Evolutionary conservation across 1,140 invertebrate species (phyloP).

Genomic region (Stegodyphus mimosarum): DNA sequence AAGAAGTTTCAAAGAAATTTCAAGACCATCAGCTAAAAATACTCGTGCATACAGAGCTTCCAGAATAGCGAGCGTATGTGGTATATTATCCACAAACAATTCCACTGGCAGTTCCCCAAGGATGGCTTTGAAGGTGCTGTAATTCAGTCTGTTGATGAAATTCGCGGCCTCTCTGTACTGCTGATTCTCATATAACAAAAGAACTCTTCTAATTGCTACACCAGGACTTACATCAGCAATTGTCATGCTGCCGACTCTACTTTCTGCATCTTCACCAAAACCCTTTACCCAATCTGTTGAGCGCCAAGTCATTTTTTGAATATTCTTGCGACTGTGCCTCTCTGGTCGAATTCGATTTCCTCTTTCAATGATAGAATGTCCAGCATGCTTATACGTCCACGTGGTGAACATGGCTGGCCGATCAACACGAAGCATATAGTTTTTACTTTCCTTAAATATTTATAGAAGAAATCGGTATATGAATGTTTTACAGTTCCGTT

Average conservation of each 20-base stretch:
- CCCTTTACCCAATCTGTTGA: constrained; percentile 67
- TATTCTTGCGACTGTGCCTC: constrained; percentile 64
- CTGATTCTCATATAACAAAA: constrained; percentile 80
- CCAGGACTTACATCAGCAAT: constrained; percentile 78
- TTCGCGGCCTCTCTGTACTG: constrained; percentile 84
- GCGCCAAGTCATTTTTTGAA: constrained; percentile 69
- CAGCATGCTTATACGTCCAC: constrained; percentile 62
- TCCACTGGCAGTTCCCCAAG: constrained; percentile 84
- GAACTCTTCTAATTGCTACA: constrained; percentile 73
- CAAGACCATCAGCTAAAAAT: constrained; percentile 67
- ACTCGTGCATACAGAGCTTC: constrained; percentile 86
- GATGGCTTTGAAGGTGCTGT: constrained; percentile 79
- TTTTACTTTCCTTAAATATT: too few species aligned
- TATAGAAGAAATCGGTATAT: too few species aligned
- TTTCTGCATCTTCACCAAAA: constrained; percentile 60
- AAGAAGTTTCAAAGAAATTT: constrained; percentile 70
- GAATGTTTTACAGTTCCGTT: too few species aligned
- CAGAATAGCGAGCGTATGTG: constrained; percentile 84
- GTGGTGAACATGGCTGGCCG: constrained; percentile 43
- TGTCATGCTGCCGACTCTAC: constrained; percentile 68
- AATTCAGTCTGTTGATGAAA: constrained; percentile 79
- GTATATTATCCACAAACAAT: constrained; percentile 85
- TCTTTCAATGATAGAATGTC: constrained; percentile 63
- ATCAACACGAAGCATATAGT: constrained; percentile 44
- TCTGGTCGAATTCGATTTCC: constrained; percentile 67